Base-by-base conservation (phyloP, 2,797 vertebrate genomes). In the Pagetopsis macropterus region DNA sequence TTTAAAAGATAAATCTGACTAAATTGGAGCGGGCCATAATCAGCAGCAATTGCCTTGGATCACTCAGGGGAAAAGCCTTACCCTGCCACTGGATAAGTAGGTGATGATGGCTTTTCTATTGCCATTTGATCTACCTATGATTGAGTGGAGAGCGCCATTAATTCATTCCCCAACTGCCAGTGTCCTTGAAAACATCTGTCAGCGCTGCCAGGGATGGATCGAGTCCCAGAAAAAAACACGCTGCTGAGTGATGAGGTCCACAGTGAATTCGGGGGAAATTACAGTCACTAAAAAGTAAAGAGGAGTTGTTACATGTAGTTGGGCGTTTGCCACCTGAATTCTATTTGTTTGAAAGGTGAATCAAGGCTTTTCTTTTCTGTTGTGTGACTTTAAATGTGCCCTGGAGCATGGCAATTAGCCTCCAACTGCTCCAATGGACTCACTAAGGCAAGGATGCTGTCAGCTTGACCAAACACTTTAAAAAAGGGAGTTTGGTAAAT, bases 81-180 rank as follows among this genome's bases (percentile, higher is more conserved):
- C 51, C 40, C 46, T 49, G 65, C 59, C n/a, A 6, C 57, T 21
- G 44, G 45, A 70, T 50, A 17, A 76, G 55, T 57, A 37, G 55
- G 50, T 58, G 41, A 83, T 81, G 69, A 86, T 77, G 76, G 55
- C 61, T 82, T 81, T 81, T 81, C 61, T 45, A 84, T 76, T 74
- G 77, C 46, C 57, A 16, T 76, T 85, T 85, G 66, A 84, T 84
- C 50, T 69, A 60, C 58, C 70, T 71, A 57, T 81, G 82, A 85
- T 83, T 68, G 66, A 81, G 78, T 68, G 66, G 57, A 72, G 66
- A 23, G 60, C 33, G 12, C 54, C 69, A 59, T 75, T 65, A 76
- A 79, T 85, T 84, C 76, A 79, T 76, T 78, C 44, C 57, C 40
- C 57, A 76, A 49, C 61, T 62, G 59, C 57, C 45, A 55, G 15